phyloP scores from a whole-genome alignment of 2,888 invertebrate genomes.

The Adineta ricciae region DNA sequence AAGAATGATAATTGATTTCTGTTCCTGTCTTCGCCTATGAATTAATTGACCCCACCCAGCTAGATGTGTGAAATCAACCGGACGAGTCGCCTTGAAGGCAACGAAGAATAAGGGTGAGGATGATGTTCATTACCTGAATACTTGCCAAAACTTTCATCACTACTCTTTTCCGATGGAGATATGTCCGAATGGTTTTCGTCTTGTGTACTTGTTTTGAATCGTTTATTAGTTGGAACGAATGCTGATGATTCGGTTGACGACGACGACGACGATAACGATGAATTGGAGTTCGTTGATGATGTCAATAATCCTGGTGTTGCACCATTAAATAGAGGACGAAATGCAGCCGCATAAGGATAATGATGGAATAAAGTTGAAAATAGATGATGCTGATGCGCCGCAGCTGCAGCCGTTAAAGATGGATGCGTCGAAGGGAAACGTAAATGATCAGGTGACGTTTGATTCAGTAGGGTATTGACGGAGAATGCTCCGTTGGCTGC shows the following conservation, averaged over 20 bases:
- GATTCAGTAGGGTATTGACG: background rate
- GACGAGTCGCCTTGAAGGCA: too few relatives aligned
- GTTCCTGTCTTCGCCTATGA: too few relatives aligned
- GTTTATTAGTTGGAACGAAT: background rate
- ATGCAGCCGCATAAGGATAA: conserved; percentile 11
- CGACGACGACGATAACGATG: background rate
- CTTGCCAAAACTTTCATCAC: conserved; percentile 9
- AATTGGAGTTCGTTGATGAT: background rate
- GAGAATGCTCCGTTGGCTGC: conserved; percentile 1
- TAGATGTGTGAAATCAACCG: too few relatives aligned
- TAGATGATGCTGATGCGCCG: background rate
- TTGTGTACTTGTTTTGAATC: background rate
- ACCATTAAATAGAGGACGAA: conserved; percentile 8
- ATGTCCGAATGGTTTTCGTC: conserved; percentile 14
- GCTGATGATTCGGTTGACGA: background rate
- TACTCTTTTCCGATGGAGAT: background rate
- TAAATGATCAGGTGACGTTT: background rate
- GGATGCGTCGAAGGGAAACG: background rate
- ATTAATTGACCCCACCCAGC: too few relatives aligned
- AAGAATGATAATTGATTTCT: too few relatives aligned
- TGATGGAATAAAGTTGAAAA: background rate
- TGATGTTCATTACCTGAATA: too few relatives aligned
- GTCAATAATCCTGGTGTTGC: background rate
- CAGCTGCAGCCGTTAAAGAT: conserved; percentile 10
- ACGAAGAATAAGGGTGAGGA: too few relatives aligned